Evolutionary conservation across 2,888 invertebrate species (phyloP).

Genomic region (Dascillus cervinus): DNA sequence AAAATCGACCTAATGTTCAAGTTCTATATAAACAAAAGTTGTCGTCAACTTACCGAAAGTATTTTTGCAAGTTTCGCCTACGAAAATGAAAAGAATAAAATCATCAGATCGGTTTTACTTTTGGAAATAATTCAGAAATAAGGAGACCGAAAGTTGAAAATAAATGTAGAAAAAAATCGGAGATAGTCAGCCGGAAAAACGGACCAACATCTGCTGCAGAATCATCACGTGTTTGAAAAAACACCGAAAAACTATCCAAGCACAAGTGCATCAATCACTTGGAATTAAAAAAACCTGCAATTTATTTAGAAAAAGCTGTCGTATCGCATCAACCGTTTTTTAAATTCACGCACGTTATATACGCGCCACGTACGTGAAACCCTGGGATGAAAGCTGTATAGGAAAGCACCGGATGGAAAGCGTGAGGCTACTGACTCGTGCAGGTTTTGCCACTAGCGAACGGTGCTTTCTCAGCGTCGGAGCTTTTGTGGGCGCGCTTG

Average conservation of each 20-base stretch:
- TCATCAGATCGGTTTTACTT: too few relatives aligned
- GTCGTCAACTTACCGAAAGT: too few relatives aligned
- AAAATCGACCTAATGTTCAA: too few relatives aligned
- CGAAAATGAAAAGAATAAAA: too few relatives aligned
- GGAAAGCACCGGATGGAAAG: constrained; percentile 15
- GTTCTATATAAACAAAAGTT: too few relatives aligned
- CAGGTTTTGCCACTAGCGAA: constrained; percentile 30
- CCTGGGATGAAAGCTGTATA: constrained; percentile 5
- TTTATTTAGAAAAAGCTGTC: constrained; percentile 12
- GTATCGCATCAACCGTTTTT: constrained; percentile 14
- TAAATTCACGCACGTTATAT: constrained; percentile 15
- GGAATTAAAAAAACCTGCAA: constrained; percentile 9
- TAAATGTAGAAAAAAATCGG: constrained; percentile 1
- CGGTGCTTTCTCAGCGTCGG: constrained; percentile 27
- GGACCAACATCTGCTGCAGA: constrained; percentile 11
- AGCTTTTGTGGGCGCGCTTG: constrained; percentile 27
- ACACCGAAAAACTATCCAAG: constrained; percentile 9
- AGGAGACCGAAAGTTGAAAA: too few relatives aligned
- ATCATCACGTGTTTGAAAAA: constrained; percentile 8
- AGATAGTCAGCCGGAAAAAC: constrained; percentile 3
- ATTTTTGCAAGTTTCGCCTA: too few relatives aligned
- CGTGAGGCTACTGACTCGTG: constrained; percentile 35
- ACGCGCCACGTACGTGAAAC: constrained; percentile 10
- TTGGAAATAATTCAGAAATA: too few relatives aligned
- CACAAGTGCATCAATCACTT: constrained; percentile 13